phyloP scores from a whole-genome alignment of 2,113 vertebrate genomes.

The Grammomys surdaster region DNA sequence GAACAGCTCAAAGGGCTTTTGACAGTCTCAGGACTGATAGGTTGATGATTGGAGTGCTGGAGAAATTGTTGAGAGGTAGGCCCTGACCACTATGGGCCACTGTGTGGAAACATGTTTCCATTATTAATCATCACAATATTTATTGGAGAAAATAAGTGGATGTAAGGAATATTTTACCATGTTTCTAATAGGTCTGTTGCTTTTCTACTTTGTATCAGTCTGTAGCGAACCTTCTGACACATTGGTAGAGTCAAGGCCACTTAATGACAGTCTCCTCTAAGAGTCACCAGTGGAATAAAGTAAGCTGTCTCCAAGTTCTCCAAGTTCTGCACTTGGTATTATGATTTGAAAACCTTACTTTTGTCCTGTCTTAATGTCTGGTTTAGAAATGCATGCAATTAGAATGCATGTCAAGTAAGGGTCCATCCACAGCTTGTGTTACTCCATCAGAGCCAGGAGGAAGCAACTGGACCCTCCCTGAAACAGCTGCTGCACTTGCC shows the following conservation, averaged over 20 bases:
- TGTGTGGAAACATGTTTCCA: not conserved
- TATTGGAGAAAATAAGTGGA: conserved; percentile 8
- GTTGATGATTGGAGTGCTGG: not conserved
- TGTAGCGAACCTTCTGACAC: not conserved
- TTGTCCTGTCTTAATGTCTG: not conserved
- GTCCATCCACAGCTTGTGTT: not conserved
- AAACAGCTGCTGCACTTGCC: not conserved
- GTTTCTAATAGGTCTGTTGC: not conserved
- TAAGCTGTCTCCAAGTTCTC: not conserved
- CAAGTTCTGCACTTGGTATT: not conserved
- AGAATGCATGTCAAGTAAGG: not conserved
- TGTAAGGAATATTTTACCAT: not conserved
- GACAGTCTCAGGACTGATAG: not conserved
- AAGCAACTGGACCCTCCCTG: fast-evolving
- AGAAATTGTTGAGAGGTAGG: not conserved
- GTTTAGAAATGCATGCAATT: not conserved
- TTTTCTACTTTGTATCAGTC: not conserved
- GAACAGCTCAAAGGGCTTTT: not conserved
- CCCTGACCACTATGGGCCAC: not conserved
- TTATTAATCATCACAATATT: not conserved
- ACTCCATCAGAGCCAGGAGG: not conserved
- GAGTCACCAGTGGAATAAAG: not conserved
- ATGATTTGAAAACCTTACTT: not conserved
- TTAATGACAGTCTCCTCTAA: not conserved
- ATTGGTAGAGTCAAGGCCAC: not conserved